Base-by-base conservation (phyloP, 2,113 vertebrate genomes). In the Monopterus albus region DNA sequence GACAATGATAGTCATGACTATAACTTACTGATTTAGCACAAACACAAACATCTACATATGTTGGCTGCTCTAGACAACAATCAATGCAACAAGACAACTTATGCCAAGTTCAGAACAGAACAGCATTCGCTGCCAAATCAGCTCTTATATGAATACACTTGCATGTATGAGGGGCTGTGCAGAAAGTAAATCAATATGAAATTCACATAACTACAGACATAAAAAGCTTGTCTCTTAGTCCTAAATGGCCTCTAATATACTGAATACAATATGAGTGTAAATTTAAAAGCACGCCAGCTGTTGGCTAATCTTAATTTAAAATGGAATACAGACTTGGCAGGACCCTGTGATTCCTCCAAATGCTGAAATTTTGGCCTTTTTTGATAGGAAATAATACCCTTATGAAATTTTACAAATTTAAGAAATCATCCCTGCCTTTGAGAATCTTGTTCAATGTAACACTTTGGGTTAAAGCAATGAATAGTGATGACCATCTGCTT, bases 401-500 rank as follows among this genome's bases (percentile, higher is more conserved):
- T 26, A 20, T 57, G 21, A 10, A 18, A 45, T 73, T 53, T 50
- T 47, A 40, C 18, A 40, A 5, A 3, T 12, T 50, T 68, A 25
- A 13, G 59, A 60, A 71, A 50, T 45, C 31, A 28, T 36, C 2
- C 10, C 55, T 31, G 12, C 23, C 20, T 14, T 4, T 40, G 43
- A 61, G 23, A 81, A 40, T 57, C 45, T 47, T 68, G 7, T 60
- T 69, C 36, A 85, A 11, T 46, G 61, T 69, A 71, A 67, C 53
- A 72, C 50, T 49, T 63, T 6, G 28, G n/a, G 13, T 63, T 15
- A 52, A 43, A 47, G n/a, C 17, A 55, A 83, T 71, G 60, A 67
- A 69, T 55, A 46, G 31, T 51, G 71, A 87, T 49, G 20, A 31
- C 52, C 87, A 88, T 89, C 82, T 92, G 89, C 82, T 89, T 87